Conservation (phyloP, 2,113 vertebrate genomes). For the Balaeniceps rex region DNA sequence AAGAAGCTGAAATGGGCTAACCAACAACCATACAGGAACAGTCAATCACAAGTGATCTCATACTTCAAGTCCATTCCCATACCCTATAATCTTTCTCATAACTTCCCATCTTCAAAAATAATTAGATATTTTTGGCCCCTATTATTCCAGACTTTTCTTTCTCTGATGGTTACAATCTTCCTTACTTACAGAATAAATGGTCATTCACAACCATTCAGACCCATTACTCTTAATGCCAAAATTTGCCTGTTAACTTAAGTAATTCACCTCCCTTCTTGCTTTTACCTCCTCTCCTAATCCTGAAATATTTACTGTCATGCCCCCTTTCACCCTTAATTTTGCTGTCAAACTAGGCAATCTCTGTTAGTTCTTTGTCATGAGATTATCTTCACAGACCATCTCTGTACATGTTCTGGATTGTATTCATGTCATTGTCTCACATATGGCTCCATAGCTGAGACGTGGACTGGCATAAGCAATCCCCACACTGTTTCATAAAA, state of each 20-base stretch:
- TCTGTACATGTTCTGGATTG: neutral
- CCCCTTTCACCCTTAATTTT: neutral
- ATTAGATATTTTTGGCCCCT: neutral
- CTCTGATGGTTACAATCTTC: neutral
- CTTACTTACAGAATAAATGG: neutral
- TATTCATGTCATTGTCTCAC: neutral
- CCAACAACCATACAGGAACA: neutral
- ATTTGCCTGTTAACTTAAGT: neutral
- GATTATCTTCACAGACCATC: neutral
- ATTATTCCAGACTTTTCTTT: neutral
- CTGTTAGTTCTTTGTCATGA: neutral
- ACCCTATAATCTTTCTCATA: neutral
- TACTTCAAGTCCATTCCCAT: neutral
- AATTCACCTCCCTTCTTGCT: neutral
- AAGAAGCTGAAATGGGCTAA: neutral
- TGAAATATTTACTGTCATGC: neutral
- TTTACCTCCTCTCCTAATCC: neutral
- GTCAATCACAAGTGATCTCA: neutral
- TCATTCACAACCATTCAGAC: neutral
- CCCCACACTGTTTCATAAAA: neutral
- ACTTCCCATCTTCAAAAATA: neutral
- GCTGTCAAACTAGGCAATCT: neutral
- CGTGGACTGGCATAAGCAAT: neutral
- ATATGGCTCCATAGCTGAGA: neutral
- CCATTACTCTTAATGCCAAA: neutral